A percentile compares a stretch with the other conserved stretches of the same genome.
These are phyloP conservation scores for Gambusia yucatana DNA, from an alignment of 2,797 vertebrate species.

Conservation along the genomic window DNA sequence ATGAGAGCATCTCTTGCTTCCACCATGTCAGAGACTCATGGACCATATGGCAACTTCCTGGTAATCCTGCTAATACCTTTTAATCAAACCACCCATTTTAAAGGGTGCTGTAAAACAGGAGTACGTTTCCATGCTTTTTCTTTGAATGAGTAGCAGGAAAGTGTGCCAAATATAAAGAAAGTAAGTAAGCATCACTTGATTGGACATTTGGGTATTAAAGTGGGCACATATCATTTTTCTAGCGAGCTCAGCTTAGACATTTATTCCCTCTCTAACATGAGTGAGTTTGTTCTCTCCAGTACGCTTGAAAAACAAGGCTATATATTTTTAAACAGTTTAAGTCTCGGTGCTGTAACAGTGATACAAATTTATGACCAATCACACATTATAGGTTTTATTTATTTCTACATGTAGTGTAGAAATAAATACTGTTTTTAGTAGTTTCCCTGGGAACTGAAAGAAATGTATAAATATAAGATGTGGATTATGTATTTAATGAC, in stretches of 20 bases:
- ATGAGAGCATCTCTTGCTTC: conserved; percentile 10
- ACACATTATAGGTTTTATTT: conserved; percentile 64
- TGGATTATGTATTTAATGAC: not conserved
- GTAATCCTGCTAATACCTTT: conserved; percentile 70
- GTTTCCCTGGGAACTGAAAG: conserved; percentile 36
- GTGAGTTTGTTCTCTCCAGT: conserved; percentile 16
- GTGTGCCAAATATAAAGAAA: conserved; percentile 6
- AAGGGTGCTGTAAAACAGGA: conserved; percentile 39
- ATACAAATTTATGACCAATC: not conserved
- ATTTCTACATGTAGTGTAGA: conserved; percentile 71
- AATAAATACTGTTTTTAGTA: conserved; percentile 57
- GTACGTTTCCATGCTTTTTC: conserved; percentile 7
- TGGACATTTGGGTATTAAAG: not conserved
- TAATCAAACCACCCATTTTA: conserved; percentile 61
- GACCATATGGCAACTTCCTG: conserved; percentile 65
- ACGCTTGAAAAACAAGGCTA: not conserved
- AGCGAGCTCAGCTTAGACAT: not conserved
- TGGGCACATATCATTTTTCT: not conserved
- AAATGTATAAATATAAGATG: not conserved
- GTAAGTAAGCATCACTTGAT: not conserved
- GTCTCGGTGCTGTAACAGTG: not conserved
- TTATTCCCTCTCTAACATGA: conserved; percentile 12
- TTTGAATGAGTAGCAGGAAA: conserved; percentile 30
- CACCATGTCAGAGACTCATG: conserved; percentile 34
- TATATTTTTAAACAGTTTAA: not conserved